Conservation (phyloP, 2,797 vertebrate genomes). For the Gila robusta region DNA sequence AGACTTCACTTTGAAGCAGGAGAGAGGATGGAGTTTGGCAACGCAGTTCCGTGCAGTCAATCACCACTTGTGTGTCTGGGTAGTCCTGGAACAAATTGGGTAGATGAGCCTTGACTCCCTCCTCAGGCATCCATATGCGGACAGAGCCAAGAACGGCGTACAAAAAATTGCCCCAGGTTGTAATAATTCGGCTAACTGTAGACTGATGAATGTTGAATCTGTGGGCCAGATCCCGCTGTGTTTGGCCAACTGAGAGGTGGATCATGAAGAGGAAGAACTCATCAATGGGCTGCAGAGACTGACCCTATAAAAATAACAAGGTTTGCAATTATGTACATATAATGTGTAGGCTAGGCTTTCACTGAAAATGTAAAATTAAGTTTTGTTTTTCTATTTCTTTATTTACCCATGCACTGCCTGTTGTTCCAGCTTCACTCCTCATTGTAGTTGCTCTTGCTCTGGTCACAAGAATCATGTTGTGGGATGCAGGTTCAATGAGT, state of each 20-base stretch:
- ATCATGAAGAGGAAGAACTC: background rate
- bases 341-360: background rate
- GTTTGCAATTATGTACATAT: background rate
- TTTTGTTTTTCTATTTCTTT: background rate
- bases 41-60: too few species aligned
- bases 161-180: background rate
- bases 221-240: background rate
- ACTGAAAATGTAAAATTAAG: background rate
- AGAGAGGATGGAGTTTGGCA: too few species aligned
- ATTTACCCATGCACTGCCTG: background rate
- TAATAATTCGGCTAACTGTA: too few species aligned
- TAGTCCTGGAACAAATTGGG: background rate
- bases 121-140: background rate
- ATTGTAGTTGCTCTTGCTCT: background rate
- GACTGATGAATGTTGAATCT: too few species aligned
- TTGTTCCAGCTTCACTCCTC: background rate
- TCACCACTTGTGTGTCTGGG: background rate
- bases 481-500: too few species aligned
- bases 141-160: conserved; percentile 3
- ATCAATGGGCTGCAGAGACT: background rate
- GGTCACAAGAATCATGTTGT: background rate
- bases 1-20: too few species aligned
- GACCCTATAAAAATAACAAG: background rate
- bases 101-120: background rate
- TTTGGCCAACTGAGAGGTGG: background rate